A percentile compares a stretch with the other conserved stretches of the same genome.
phyloP scores from a whole-genome alignment of 2,888 invertebrate species.

The Nephrotoma flavescens region DNA sequence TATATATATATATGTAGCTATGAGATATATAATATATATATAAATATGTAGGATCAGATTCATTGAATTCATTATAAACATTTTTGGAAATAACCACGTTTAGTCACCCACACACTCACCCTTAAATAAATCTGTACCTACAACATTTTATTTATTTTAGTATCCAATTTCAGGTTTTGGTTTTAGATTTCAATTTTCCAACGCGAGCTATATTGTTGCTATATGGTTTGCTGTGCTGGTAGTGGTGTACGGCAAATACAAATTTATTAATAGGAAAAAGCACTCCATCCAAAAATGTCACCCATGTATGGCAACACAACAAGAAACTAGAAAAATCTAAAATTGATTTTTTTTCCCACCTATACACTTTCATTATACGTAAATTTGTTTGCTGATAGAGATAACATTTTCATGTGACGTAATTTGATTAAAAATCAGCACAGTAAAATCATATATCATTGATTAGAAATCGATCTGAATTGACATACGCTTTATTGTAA shows the following conservation, averaged over 20 bases:
- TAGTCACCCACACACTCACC: neutral
- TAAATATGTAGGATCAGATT: neutral
- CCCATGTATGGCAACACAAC: neutral
- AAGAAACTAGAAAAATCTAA: neutral
- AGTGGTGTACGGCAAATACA: neutral
- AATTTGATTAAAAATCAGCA: neutral
- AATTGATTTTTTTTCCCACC: neutral
- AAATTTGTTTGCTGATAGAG: neutral
- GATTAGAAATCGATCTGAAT: too few relatives aligned
- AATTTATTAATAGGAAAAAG: neutral
- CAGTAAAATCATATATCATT: neutral
- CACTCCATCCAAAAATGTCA: neutral
- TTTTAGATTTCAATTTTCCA: neutral
- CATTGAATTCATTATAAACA: neutral
- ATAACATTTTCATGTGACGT: neutral
- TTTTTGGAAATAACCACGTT: neutral
- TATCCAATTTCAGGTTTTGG: neutral
- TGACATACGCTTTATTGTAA: too few relatives aligned
- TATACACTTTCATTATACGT: neutral
- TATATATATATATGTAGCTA: too few relatives aligned
- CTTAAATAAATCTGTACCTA: neutral
- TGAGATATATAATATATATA: neutral
- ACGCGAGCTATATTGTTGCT: neutral
- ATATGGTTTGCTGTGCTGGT: neutral
- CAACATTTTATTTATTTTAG: neutral